phyloP scores from a whole-genome alignment of 2,888 invertebrate genomes.

The Atrina japonica region DNA sequence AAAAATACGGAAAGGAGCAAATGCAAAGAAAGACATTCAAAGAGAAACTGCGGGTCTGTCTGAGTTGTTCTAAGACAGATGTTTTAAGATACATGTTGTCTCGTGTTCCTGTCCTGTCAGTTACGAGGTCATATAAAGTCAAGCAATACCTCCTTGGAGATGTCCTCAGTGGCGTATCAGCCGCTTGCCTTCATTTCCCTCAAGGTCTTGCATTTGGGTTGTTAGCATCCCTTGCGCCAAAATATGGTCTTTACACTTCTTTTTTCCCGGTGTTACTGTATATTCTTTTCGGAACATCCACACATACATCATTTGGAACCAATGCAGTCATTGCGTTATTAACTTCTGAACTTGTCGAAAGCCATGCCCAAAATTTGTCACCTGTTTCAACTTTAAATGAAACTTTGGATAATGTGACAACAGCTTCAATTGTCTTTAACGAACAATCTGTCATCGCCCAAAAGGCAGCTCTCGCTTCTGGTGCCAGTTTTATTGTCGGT shows the following conservation, averaged over 20 bases:
- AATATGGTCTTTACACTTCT: constrained; percentile 70
- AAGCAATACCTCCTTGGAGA: constrained; percentile 63
- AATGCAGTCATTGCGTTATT: constrained; percentile 73
- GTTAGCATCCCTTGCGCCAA: constrained; percentile 67
- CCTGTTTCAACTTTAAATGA: neutral
- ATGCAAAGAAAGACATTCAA: too few species aligned
- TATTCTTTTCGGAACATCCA: constrained; percentile 70
- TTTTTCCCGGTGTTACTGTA: constrained; percentile 73
- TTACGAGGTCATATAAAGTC: constrained; percentile 57
- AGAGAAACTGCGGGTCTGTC: too few species aligned
- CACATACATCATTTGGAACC: constrained; percentile 71
- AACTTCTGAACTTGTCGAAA: constrained; percentile 63
- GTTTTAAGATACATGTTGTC: constrained; percentile 8
- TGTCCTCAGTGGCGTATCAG: constrained; percentile 69
- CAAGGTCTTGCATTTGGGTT: constrained; percentile 74
- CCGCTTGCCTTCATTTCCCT: constrained; percentile 75
- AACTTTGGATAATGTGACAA: neutral
- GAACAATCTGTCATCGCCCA: constrained; percentile 13
- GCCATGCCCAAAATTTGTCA: constrained; percentile 39
- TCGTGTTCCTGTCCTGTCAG: constrained; percentile 50
- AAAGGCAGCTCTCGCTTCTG: constrained; percentile 60
- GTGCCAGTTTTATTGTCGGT: constrained; percentile 60
- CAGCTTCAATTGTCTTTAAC: neutral
- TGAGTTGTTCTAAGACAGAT: neutral
- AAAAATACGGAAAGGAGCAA: too few species aligned